Evolutionary conservation across 1,140 invertebrate species (phyloP).

Genomic region (Prorops nasuta): DNA sequence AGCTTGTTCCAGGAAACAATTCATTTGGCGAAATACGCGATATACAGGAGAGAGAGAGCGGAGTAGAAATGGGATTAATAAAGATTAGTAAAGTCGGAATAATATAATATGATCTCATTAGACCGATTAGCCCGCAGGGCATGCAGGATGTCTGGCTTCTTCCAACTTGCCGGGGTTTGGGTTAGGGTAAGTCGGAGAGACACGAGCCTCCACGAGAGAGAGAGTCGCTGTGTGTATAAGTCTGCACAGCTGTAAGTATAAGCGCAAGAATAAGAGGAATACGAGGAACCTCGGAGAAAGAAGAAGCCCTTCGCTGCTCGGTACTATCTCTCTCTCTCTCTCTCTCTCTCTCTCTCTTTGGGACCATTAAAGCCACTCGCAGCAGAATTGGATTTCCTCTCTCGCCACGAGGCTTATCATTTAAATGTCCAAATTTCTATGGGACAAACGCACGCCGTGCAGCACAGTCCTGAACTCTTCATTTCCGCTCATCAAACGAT

Average conservation of each 20-base stretch:
- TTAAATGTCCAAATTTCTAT: no score
- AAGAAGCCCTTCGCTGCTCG: constrained; percentile 41
- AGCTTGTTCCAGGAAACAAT: no score
- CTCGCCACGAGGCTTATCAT: no score
- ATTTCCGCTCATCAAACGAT: no score
- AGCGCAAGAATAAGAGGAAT: constrained; percentile 40
- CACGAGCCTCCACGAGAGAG: no score
- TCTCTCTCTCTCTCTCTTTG: no score
- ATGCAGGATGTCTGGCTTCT: constrained; percentile 54
- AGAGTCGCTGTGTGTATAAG: constrained; percentile 19
- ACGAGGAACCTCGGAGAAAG: constrained; percentile 28
- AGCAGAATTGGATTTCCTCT: constrained; percentile 49
- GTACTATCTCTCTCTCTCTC: no score
- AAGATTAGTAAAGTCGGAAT: constrained; percentile 54
- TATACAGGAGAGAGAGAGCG: not conserved
- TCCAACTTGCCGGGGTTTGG: constrained; percentile 31
- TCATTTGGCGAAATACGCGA: not conserved
- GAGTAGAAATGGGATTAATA: constrained; percentile 52
- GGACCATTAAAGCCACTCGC: no score
- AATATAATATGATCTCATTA: constrained; percentile 57
- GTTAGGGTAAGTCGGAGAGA: constrained; percentile 20
- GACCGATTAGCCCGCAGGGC: constrained; percentile 49
- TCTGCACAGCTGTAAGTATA: constrained; percentile 50
- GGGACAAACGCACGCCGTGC: no score
- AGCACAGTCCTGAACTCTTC: no score